Base-by-base conservation (phyloP, 23 tunicate species). In the Diplosoma virens region DNA sequence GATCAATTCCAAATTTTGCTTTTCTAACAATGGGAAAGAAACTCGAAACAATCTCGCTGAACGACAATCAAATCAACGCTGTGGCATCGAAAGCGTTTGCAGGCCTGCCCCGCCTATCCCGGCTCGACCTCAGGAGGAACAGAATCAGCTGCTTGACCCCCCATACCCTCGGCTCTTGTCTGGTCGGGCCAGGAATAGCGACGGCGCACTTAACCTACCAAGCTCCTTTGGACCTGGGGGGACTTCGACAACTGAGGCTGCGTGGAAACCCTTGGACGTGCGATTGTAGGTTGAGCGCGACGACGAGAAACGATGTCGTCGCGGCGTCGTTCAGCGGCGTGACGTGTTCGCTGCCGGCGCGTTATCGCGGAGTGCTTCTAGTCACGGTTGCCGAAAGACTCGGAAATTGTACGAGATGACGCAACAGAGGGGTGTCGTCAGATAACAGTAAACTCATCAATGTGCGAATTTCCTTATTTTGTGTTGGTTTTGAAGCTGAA, bases 81-180 rank as follows among this genome's bases (percentile, higher is more conserved):
- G 77, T 89, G 23, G 56, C 81, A 0, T 18, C 45, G 1, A 35
- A 50, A 24, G 81, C 96, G 18, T 89, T 89, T 37, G 96, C 96
- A 0, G 96, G 96, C 9, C 52, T 82, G 30, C 88, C 96, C 18
- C 30, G 29, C 21, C 68, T 89, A 16, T 30, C 55, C 33, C 37
- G 24, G 20, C 53, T 89, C 0, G 88, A 89, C 79, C 76, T 89
- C 32, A 71, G 84, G 21, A 7, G 34, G 33, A 89, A 89, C 64
- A 33, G 11, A 26, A 78, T 89, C 29, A 37, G 68, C 25, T 89
- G 96, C 75, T 37, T 89, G 3, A 35, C 11, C 24, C 81, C 88
- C 3, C 69, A 50, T 11, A 35, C 75, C 29, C 37, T 63, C 55
- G 32, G 78, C 34, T 71, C 82, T 7, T 82, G 96, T 77, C 2